phyloP scores from a whole-genome alignment of 2,888 invertebrate genomes.

The Atethmia centrago region DNA sequence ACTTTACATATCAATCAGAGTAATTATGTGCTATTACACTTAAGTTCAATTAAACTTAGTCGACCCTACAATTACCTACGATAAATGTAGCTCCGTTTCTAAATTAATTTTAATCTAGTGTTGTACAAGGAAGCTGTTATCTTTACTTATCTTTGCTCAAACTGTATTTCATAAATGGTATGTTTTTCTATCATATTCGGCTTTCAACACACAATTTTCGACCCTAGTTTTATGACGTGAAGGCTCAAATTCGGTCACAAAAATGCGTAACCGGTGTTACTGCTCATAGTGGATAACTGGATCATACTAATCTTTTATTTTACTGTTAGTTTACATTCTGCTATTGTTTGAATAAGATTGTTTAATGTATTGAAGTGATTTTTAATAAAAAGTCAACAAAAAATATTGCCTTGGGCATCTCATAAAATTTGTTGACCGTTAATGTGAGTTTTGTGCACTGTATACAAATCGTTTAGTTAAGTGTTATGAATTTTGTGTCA shows the following conservation, averaged over 20 bases:
- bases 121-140: slow-evolving; percentile 56
- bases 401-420: not conserved
- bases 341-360: slow-evolving; percentile 22
- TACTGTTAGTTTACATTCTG: slow-evolving; percentile 55
- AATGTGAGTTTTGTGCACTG: not conserved
- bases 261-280: slow-evolving; percentile 36
- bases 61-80: slow-evolving; percentile 46
- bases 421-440: not conserved
- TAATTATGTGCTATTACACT: slow-evolving; percentile 47
- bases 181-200: slow-evolving; percentile 49
- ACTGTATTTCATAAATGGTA: slow-evolving; percentile 56
- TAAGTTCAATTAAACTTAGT: slow-evolving; percentile 43
- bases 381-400: slow-evolving; percentile 1
- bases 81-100: slow-evolving; percentile 38
- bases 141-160: slow-evolving; percentile 55
- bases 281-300: slow-evolving; percentile 56
- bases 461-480: slow-evolving; percentile 5
- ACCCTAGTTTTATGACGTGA: slow-evolving; percentile 37
- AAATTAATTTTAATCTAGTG: slow-evolving; percentile 58
- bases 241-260: slow-evolving; percentile 44
- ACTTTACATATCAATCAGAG: slow-evolving; percentile 51
- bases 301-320: slow-evolving; percentile 62
- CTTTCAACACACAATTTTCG: slow-evolving; percentile 41
- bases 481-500: not conserved
- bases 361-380: slow-evolving; percentile 27